Conservation (phyloP, 2,113 vertebrate genomes). For the Rhinolophus sinicus region DNA sequence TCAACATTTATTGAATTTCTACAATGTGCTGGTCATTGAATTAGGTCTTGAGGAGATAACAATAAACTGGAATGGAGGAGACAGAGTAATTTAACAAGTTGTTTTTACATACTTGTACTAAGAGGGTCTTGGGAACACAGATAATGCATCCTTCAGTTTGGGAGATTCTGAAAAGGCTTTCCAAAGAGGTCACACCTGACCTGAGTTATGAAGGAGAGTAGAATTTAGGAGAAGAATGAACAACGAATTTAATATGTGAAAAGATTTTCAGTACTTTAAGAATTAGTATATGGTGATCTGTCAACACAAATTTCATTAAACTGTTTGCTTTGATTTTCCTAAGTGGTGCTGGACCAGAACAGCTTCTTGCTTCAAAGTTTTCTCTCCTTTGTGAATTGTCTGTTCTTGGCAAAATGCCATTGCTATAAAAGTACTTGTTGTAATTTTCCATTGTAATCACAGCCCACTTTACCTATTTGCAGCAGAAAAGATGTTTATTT, state of each 20-base stretch:
- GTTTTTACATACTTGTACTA: neutral
- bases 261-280: constrained; percentile 41
- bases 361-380: constrained; percentile 46
- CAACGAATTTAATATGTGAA: constrained; percentile 34
- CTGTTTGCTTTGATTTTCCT: constrained; percentile 31
- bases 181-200: neutral
- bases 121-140: neutral
- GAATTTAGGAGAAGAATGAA: constrained; percentile 34
- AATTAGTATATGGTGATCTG: neutral
- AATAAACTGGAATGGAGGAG: neutral
- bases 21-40: neutral
- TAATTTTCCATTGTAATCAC: constrained; percentile 62
- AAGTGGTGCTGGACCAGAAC: constrained; percentile 17
- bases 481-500: constrained; percentile 55
- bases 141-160: neutral
- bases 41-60: neutral
- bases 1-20: constrained; percentile 44
- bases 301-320: constrained; percentile 45
- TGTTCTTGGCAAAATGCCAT: constrained; percentile 56
- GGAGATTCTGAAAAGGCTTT: constrained; percentile 3
- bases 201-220: constrained; percentile 41
- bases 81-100: constrained; percentile 21
- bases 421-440: neutral
- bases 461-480: constrained; percentile 43
- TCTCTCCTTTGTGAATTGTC: constrained; percentile 40